These are phyloP conservation scores for Diplosoma virens DNA, from an alignment of 23 tunicate genomes.

Conservation along the genomic window DNA sequence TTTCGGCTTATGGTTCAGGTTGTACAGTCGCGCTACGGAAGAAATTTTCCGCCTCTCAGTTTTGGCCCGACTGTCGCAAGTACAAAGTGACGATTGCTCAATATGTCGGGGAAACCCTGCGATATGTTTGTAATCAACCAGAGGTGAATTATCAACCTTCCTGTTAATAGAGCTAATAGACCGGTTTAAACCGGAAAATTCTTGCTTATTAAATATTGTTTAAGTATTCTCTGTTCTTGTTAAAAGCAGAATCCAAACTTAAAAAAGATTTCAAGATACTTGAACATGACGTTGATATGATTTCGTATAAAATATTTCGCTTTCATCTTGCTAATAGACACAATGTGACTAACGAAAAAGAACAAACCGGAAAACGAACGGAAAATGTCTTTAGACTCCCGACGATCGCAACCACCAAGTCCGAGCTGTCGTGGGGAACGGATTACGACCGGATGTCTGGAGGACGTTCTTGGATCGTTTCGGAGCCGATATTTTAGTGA, in stretches of 20 bases:
- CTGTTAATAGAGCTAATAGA: too few relatives aligned
- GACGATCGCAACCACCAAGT: conserved; percentile 50
- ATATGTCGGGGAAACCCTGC: conserved; percentile 85
- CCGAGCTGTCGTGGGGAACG: conserved; percentile 62
- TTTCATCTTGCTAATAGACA: too few relatives aligned
- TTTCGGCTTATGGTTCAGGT: conserved; percentile 27
- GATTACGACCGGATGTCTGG: conserved; percentile 79
- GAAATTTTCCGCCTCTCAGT: conserved; percentile 86
- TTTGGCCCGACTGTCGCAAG: conserved; percentile 79
- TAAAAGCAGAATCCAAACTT: too few relatives aligned
- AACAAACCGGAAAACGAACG: background rate
- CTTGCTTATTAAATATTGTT: too few relatives aligned
- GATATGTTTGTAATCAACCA: conserved; percentile 88
- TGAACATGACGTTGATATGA: too few relatives aligned
- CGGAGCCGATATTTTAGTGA: conserved; percentile 52
- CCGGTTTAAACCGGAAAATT: too few relatives aligned
- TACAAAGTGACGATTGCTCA: conserved; percentile 72
- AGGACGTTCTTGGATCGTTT: conserved; percentile 52
- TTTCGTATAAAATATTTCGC: too few relatives aligned
- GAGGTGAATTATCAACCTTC: conserved; percentile 41
- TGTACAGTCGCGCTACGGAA: conserved; percentile 53
- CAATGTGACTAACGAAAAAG: background rate
- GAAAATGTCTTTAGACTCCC: conserved; percentile 13
- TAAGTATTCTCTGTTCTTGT: too few relatives aligned
- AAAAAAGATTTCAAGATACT: too few relatives aligned